These are phyloP conservation scores for Pterobdella sp. DNA, from an alignment of 2,888 invertebrate species.

Conservation along the genomic window DNA sequence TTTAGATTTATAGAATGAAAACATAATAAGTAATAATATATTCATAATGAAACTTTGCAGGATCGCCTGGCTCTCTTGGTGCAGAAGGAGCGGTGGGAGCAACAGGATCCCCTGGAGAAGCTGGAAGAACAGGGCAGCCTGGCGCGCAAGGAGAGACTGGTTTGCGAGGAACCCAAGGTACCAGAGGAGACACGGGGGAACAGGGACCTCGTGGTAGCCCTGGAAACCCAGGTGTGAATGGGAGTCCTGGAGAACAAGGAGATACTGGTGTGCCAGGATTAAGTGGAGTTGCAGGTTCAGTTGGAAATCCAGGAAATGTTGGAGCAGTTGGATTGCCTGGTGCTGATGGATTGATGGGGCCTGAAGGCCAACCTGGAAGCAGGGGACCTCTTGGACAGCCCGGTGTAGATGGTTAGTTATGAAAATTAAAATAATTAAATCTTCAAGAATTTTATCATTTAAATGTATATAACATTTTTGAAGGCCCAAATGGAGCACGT, in stretches of 20 bases:
- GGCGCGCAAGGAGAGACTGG: slow-evolving; percentile 17
- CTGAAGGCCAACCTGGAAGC: neutral
- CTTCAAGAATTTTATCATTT: neutral
- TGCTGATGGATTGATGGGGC: neutral
- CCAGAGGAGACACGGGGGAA: neutral
- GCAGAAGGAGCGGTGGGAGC: neutral
- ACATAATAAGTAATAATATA: too few relatives aligned
- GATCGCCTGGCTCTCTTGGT: slow-evolving; percentile 5
- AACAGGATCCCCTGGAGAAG: neutral
- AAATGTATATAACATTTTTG: neutral
- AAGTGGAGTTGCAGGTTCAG: neutral
- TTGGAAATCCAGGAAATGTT: neutral
- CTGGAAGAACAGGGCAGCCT: neutral
- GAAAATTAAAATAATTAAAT: neutral
- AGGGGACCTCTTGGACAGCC: neutral
- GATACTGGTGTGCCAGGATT: slow-evolving; percentile 17
- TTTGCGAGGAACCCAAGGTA: slow-evolving; percentile 6
- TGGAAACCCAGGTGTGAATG: slow-evolving; percentile 24
- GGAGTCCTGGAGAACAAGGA: slow-evolving; percentile 30
- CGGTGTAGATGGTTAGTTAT: neutral
- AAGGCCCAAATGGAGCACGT: neutral
- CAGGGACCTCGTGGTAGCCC: slow-evolving; percentile 21
- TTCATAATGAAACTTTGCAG: too few relatives aligned
- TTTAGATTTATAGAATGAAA: too few relatives aligned
- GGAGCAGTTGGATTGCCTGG: neutral